Evolutionary conservation across 2,888 invertebrate species (phyloP), one percentile per base, ranked within the genome.

Genomic region (Drosophila bunnanda): DNA sequence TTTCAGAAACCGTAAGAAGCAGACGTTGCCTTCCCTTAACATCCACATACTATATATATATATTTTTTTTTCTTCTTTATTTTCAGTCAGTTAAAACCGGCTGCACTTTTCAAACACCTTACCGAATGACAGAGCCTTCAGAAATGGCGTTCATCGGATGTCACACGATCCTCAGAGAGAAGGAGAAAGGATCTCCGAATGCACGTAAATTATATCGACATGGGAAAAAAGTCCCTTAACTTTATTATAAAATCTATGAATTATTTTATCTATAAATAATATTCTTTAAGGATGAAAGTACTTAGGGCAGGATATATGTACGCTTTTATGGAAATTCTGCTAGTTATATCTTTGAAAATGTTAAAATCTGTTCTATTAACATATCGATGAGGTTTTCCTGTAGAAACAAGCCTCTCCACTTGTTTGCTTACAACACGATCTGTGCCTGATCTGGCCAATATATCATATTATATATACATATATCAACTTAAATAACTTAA

Each of bases 1-100:
- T 80, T 80, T 87, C 71, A 79, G 87, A 84, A 80, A 82, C 78
- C 82, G 76, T 83, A 78, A 73, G 76, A 79, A 72, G 76, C 83
- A 69, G 70, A 73, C 66, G 76, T 64, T 38, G 64, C 44, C 38
- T 12, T 20, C 34, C 61, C 53, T 17, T 22, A 25, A 15, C 2
- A 15, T 13, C 3, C 13, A 5, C 5, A 28, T 46, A 20, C 12
- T 17, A 39, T 17, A 41, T 12, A 44, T 15, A 44, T 25, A n/a
- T 28, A 12, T 6, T 15, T 32, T 39, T 17, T 15, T 28, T 32
- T 25, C 43, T 57, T 15, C 12, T 32, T 46, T 55, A 53, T 46
- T 52, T 52, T 53, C 20, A 41, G 72, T 36, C 34, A 17, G 13
- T 32, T 53, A 54, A 72, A 79, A 61, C 77, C 68, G 72, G 78